phyloP scores from a whole-genome alignment of 2,797 vertebrate genomes.

The Nothura maculosa region DNA sequence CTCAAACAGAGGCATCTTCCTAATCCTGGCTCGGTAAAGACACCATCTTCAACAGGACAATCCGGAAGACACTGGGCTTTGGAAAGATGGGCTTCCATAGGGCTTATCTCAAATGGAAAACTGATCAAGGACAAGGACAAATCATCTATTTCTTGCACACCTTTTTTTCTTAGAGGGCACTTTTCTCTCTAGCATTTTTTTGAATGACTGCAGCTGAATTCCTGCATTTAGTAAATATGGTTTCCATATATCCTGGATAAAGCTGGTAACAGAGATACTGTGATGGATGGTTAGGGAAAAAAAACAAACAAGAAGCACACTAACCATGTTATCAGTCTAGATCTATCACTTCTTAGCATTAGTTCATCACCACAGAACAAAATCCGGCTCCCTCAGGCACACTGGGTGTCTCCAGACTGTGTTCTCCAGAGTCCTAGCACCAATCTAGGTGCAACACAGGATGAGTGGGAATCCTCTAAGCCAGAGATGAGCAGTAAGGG shows the following conservation, averaged over 20 bases:
- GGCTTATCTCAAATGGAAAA: not conserved
- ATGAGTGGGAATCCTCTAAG: not conserved
- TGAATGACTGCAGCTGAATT: not conserved
- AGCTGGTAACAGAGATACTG: not conserved
- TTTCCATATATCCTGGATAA: not conserved
- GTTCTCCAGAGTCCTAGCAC: not conserved
- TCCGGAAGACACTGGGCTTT: not conserved
- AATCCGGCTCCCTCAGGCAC: not conserved
- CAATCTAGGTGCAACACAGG: not conserved
- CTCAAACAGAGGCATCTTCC: accelerated
- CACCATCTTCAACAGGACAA: not conserved
- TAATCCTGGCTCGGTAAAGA: not conserved
- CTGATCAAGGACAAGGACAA: not conserved
- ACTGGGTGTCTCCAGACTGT: not conserved
- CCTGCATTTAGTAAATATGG: not conserved
- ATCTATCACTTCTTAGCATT: not conserved
- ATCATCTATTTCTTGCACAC: not conserved
- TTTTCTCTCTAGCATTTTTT: not conserved
- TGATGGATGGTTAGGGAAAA: not conserved
- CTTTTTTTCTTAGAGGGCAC: not conserved
- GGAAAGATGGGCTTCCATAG: not conserved
- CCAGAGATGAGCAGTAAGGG: accelerated
- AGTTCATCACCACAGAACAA: not conserved
- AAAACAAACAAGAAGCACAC: not conserved
- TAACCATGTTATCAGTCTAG: not conserved